Evolutionary conservation across 2,113 vertebrate genomes (phyloP), one percentile per base, ranked within the genome.

Genomic region (Cryptomyrus ogoouensis): DNA sequence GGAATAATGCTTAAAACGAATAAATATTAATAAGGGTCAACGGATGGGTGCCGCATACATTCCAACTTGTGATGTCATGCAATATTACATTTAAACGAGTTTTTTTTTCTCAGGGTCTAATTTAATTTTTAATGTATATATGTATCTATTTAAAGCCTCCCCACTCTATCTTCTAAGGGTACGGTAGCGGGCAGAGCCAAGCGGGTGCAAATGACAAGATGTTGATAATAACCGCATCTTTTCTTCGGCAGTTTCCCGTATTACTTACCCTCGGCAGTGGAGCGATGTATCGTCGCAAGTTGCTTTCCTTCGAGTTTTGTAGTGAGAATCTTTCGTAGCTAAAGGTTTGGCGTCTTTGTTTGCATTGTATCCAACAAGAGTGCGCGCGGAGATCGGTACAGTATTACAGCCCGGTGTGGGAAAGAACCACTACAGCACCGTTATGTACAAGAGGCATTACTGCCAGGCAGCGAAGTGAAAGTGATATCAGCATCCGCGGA

Each of bases 351-450:
- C 53, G 77, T 39, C 53, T 83, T 47, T 62, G 52, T 62, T 46
- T n/a, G n/a, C 87, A 88, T 88, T 89, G 80, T 84, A 58, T 84
- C 89, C 89, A 66, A 31, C 31, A 58, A 42, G n/a, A 49, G 70
- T 62, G 31, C 49, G 31, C 47, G 31, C 42, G 21, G 52, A 53
- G n/a, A 62, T 10, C 19, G 39, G 31, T n/a, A 21, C 44, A 13
- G 53, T 83, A 74, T 49, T 89, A 53, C 66, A 50, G 15, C 15
- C 47, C 8, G 31, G 17, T 8, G 27, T 42, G 21, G 39, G 7
- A 46, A 46, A 35, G 12, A 58, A 85, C 2, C 80, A 24, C n/a
- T 56, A 83, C 35, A 47, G 12, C 5, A 49, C 58, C 58, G 35
- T n/a, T 89, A 80, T 19, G 87, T 53, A 89, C 77, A 15, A 17